These are phyloP conservation scores for Crocallis elinguaria DNA, from an alignment of 2,888 invertebrate species.

Conservation along the genomic window DNA sequence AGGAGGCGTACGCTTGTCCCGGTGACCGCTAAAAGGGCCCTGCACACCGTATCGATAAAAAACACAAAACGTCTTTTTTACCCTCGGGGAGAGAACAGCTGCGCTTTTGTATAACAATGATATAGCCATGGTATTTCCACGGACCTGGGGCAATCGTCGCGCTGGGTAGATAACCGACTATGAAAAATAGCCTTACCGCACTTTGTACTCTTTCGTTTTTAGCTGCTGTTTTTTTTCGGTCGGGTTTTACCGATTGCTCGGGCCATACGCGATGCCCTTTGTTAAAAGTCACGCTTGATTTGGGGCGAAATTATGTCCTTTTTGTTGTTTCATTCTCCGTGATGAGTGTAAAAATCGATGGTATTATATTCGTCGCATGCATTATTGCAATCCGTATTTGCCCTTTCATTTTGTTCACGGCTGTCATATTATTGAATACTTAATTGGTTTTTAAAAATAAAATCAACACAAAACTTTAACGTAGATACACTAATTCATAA, in stretches of 20 bases:
- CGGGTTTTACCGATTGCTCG: constrained; percentile 65
- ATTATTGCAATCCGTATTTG: constrained; percentile 8
- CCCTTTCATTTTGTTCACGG: constrained; percentile 42
- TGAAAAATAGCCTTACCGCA: constrained; percentile 41
- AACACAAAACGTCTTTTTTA: constrained; percentile 80
- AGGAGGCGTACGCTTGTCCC: constrained; percentile 66
- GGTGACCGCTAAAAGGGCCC: constrained; percentile 78
- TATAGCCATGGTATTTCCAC: constrained; percentile 78
- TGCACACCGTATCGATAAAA: constrained; percentile 65
- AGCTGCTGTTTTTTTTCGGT: constrained; percentile 46
- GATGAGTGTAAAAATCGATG: constrained; percentile 77
- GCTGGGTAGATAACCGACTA: constrained; percentile 57
- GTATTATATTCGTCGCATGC: constrained; percentile 49
- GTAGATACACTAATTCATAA: no score
- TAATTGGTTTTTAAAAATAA: neutral
- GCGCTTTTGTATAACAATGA: constrained; percentile 82
- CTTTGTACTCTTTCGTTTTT: constrained; percentile 18
- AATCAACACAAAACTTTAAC: no score
- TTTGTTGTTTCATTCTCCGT: constrained; percentile 77
- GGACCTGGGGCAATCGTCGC: constrained; percentile 76
- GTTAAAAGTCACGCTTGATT: constrained; percentile 82
- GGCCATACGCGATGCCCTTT: constrained; percentile 70
- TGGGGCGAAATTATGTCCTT: constrained; percentile 79
- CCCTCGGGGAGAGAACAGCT: constrained; percentile 81
- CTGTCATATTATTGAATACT: constrained; percentile 45